A percentile compares a stretch with the other conserved stretches of the same genome.
These are phyloP conservation scores for Oligia fasciuncula DNA, from an alignment of 2,888 invertebrate species.

Conservation along the genomic window DNA sequence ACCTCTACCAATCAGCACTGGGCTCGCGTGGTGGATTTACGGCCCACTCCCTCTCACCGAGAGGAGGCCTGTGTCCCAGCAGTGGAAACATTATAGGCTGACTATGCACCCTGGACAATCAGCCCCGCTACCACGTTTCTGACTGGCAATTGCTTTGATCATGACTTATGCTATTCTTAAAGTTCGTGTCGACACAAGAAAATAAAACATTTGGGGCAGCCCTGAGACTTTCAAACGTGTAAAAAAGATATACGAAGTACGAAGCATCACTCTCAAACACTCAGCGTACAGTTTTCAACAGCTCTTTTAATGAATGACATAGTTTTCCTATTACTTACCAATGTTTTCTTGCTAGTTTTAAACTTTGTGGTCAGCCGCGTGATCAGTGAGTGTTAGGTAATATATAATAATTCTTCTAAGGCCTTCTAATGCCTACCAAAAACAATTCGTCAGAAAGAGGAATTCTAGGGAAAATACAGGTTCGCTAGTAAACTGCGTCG, in stretches of 20 bases:
- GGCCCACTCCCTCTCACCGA: background rate
- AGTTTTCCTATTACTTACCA: conserved; percentile 45
- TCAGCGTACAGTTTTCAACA: conserved; percentile 15
- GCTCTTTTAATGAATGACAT: conserved; percentile 44
- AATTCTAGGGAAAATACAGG: conserved; percentile 25
- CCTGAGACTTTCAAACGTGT: conserved; percentile 24
- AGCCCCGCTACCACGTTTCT: background rate
- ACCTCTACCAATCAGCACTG: background rate
- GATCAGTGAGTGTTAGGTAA: conserved; percentile 21
- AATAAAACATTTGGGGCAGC: conserved; percentile 19
- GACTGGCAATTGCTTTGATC: background rate
- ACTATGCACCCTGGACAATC: background rate
- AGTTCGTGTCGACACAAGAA: background rate
- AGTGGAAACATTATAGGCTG: background rate
- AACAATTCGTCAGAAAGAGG: conserved; percentile 18
- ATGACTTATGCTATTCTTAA: background rate
- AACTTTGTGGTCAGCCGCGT: conserved; percentile 40
- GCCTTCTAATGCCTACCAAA: conserved; percentile 22
- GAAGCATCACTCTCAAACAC: conserved; percentile 6
- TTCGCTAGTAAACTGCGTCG: conserved; percentile 4
- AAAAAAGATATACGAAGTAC: conserved; percentile 11
- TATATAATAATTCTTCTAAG: background rate
- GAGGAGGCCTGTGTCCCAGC: background rate
- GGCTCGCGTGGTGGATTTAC: background rate
- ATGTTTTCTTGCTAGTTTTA: conserved; percentile 38